phyloP scores from a whole-genome alignment of 2,888 invertebrate genomes.

The Chrysomela aeneicollis region DNA sequence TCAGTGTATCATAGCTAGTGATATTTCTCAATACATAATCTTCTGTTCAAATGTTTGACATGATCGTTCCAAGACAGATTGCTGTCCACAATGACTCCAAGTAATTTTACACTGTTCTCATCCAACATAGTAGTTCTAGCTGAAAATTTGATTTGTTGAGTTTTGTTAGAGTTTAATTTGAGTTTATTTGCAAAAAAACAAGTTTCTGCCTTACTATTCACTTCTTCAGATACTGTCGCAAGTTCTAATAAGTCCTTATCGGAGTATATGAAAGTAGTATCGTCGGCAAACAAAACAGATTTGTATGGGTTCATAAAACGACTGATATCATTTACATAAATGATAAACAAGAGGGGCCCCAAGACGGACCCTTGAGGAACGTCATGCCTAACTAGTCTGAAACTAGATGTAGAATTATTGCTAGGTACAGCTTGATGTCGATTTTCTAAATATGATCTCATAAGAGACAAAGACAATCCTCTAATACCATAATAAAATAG shows the following conservation, averaged over 20 bases:
- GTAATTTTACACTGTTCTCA: conserved; percentile 21
- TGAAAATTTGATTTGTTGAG: conserved; percentile 9
- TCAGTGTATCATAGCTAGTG: conserved; percentile 11
- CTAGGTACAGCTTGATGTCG: conserved; percentile 3
- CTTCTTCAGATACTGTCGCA: conserved; percentile 1
- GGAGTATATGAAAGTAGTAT: conserved; percentile 10
- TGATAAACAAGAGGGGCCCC: conserved; percentile 1
- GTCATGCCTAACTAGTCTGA: neutral
- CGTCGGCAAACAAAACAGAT: conserved; percentile 14
- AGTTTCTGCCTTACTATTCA: conserved; percentile 11
- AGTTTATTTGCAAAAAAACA: conserved; percentile 11
- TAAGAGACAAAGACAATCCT: conserved; percentile 3
- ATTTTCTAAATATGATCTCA: conserved; percentile 2
- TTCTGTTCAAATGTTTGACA: conserved; percentile 1
- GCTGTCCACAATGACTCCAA: conserved; percentile 15
- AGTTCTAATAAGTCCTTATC: neutral
- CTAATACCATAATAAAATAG: conserved; percentile 3
- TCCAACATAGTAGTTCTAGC: conserved; percentile 1
- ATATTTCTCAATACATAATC: conserved; percentile 18
- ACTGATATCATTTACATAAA: neutral
- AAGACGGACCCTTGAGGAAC: neutral
- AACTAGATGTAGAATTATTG: conserved; percentile 4
- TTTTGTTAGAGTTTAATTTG: conserved; percentile 6
- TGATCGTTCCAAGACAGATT: conserved; percentile 21
- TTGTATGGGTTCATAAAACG: conserved; percentile 7